Evolutionary conservation across 2,113 vertebrate genomes (phyloP).

Genomic region (Pavo muticus): DNA sequence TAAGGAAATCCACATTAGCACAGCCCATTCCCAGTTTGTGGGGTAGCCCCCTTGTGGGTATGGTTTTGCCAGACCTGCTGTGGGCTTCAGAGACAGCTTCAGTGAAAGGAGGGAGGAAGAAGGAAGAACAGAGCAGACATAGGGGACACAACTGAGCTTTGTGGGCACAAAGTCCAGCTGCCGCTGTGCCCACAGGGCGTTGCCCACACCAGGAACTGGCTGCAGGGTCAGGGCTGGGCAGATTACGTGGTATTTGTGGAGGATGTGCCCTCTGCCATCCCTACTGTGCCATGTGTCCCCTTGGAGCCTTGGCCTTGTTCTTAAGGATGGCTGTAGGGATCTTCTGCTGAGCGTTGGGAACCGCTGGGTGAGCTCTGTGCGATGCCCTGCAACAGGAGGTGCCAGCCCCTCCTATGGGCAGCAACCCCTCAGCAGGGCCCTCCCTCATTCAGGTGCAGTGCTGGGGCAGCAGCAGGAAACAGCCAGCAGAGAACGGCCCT

Average conservation of each 20-base stretch:
- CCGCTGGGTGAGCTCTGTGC: neutral
- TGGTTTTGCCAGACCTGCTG: neutral
- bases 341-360: neutral
- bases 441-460: neutral
- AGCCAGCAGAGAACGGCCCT: fast-evolving
- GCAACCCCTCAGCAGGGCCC: neutral
- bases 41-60: neutral
- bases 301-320: neutral
- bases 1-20: neutral
- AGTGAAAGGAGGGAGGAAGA: neutral
- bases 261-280: fast-evolving
- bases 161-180: neutral
- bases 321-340: neutral
- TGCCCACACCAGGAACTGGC: fast-evolving
- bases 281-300: fast-evolving
- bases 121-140: neutral
- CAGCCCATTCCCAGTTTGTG: neutral
- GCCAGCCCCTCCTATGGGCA: neutral
- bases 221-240: neutral
- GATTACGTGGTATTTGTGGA: neutral
- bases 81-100: neutral
- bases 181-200: fast-evolving
- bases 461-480: fast-evolving
- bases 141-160: neutral
- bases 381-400: neutral